Conservation (phyloP, 2,888 invertebrate species). For the Agriopis aurantiaria region DNA sequence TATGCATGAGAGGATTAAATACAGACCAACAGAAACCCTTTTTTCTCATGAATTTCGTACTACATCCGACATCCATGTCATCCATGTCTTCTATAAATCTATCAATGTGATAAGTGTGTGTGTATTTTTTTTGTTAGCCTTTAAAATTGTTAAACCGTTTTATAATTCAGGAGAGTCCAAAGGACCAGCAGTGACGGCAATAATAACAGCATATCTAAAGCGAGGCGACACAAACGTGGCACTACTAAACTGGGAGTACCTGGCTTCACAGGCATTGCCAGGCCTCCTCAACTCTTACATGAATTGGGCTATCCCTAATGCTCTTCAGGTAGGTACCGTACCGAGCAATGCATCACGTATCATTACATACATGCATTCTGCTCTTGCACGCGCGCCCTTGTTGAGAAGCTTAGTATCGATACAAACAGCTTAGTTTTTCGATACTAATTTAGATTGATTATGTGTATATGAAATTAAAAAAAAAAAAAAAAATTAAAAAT, state of each 20-base stretch:
- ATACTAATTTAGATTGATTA: too few relatives aligned
- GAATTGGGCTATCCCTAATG: conserved; percentile 76
- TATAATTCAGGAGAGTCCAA: conserved; percentile 64
- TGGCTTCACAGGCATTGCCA: conserved; percentile 63
- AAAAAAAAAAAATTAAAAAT: too few relatives aligned
- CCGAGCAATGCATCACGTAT: not conserved
- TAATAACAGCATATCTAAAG: conserved; percentile 65
- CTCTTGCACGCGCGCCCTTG: not conserved
- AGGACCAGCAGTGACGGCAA: conserved; percentile 68
- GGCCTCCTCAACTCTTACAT: conserved; percentile 65
- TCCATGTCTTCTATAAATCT: too few relatives aligned
- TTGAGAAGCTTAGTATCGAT: too few relatives aligned
- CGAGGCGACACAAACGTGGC: conserved; percentile 67
- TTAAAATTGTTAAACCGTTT: conserved; percentile 7
- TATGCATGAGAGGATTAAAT: too few relatives aligned
- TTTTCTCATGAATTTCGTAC: too few relatives aligned
- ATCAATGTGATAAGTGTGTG: too few relatives aligned
- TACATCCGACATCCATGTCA: too few relatives aligned
- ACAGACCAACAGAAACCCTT: too few relatives aligned
- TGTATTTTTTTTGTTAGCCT: too few relatives aligned
- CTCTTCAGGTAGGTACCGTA: conserved; percentile 63
- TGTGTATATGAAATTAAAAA: too few relatives aligned
- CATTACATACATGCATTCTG: not conserved
- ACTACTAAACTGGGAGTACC: conserved; percentile 74
- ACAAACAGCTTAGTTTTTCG: too few relatives aligned